Evolutionary conservation across 2,888 invertebrate species (phyloP).

Genomic region (Endomychus coccineus): DNA sequence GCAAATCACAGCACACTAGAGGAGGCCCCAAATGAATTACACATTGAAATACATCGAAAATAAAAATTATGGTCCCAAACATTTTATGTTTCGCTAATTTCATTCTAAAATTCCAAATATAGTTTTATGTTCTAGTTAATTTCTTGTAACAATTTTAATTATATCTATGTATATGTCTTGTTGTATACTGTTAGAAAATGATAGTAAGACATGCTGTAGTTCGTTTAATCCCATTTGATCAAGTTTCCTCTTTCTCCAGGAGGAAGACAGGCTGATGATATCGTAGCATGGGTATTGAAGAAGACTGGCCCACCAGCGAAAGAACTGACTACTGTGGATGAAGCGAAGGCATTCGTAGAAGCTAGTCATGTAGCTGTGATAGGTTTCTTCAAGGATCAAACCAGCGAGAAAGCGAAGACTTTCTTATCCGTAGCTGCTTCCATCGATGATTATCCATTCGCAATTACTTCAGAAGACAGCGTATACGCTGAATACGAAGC

Average conservation of each 20-base stretch:
- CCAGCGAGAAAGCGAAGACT: constrained; percentile 71
- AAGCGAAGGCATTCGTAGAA: constrained; percentile 75
- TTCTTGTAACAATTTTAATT: no score
- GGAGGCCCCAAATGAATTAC: no score
- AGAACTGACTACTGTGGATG: constrained; percentile 67
- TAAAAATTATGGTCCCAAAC: no score
- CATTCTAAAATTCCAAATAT: no score
- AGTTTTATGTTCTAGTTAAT: no score
- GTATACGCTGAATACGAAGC: constrained; percentile 74
- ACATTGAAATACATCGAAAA: no score
- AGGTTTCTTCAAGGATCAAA: constrained; percentile 83
- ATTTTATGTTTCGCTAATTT: no score
- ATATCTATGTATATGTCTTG: no score
- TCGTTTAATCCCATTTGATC: not conserved
- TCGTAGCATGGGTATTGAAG: constrained; percentile 89
- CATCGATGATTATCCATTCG: constrained; percentile 86
- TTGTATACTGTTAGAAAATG: no score
- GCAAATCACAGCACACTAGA: no score
- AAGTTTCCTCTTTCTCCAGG: constrained; percentile 45
- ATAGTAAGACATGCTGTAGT: no score
- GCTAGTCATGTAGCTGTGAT: constrained; percentile 75
- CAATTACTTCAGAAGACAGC: constrained; percentile 70
- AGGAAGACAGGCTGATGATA: constrained; percentile 87
- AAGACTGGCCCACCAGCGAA: constrained; percentile 96
- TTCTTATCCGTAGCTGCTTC: constrained; percentile 73